These are phyloP conservation scores for Urosaurus nigricauda DNA, from an alignment of 2,797 vertebrate species.

Conservation along the genomic window DNA sequence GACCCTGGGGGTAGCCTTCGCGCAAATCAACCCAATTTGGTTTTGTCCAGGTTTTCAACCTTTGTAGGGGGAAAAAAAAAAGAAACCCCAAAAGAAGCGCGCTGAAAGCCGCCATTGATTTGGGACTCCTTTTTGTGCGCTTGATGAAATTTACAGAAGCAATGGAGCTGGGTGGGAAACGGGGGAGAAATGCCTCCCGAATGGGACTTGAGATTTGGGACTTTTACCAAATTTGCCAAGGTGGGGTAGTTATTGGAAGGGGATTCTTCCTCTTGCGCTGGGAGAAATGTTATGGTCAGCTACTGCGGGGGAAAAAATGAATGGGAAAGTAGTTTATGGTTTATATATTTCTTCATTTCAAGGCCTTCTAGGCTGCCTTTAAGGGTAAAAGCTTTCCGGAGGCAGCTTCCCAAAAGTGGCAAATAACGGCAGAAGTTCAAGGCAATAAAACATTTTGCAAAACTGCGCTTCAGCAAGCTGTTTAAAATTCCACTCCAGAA, in stretches of 20 bases:
- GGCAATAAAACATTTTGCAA: not conserved
- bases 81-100: not conserved
- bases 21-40: not conserved
- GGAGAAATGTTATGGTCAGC: not conserved
- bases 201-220: not conserved
- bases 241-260: not conserved
- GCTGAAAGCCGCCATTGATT: not conserved
- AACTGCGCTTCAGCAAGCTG: not conserved
- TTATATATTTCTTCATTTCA: not conserved
- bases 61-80: not conserved
- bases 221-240: not conserved
- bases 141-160: not conserved
- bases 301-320: not conserved
- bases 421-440: not conserved
- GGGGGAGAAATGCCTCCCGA: not conserved
- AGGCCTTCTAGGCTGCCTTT: not conserved
- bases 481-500: not conserved
- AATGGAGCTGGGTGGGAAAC: not conserved
- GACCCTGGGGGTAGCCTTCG: not conserved
- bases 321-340: not conserved
- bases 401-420: not conserved
- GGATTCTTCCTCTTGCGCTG: not conserved
- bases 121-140: not conserved
- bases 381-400: not conserved
- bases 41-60: not conserved